Conservation (phyloP, 2,888 invertebrate species). For the Napeogenes inachia region DNA sequence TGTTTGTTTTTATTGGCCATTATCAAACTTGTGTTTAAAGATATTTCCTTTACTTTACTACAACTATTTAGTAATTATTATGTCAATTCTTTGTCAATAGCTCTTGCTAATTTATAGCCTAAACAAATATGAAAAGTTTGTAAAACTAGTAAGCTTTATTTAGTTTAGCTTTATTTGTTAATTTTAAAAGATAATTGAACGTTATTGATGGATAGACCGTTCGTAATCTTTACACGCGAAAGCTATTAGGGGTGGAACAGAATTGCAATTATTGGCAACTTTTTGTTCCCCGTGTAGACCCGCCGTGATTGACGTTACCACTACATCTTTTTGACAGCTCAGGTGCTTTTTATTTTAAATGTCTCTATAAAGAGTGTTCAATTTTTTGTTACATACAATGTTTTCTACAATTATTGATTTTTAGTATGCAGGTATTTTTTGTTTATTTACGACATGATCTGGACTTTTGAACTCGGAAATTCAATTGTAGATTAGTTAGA, state of each 20-base stretch:
- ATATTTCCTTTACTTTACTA: too few relatives aligned
- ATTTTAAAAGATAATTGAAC: conserved; percentile 6
- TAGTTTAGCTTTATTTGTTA: background rate
- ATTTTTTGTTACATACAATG: background rate
- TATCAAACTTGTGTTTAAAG: too few relatives aligned
- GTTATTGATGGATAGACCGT: conserved; percentile 32
- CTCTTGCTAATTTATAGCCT: too few relatives aligned
- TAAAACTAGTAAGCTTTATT: background rate
- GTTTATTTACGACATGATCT: too few relatives aligned
- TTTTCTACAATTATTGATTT: background rate
- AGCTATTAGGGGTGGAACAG: conserved; percentile 64
- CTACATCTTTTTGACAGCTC: conserved; percentile 71
- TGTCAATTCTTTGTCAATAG: too few relatives aligned
- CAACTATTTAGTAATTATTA: too few relatives aligned
- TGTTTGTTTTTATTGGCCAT: too few relatives aligned
- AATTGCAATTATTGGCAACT: conserved; percentile 66
- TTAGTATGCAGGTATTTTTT: too few relatives aligned
- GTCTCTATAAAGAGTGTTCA: conserved; percentile 48
- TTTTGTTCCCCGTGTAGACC: conserved; percentile 56
- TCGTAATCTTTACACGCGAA: conserved; percentile 66
- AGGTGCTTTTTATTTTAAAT: conserved; percentile 58
- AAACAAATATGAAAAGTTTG: background rate
- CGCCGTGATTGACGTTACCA: conserved; percentile 67
- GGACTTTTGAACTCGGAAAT: too few relatives aligned
- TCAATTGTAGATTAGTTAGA: too few relatives aligned